Conservation (phyloP, 2,113 vertebrate genomes). For the Anhinga anhinga region DNA sequence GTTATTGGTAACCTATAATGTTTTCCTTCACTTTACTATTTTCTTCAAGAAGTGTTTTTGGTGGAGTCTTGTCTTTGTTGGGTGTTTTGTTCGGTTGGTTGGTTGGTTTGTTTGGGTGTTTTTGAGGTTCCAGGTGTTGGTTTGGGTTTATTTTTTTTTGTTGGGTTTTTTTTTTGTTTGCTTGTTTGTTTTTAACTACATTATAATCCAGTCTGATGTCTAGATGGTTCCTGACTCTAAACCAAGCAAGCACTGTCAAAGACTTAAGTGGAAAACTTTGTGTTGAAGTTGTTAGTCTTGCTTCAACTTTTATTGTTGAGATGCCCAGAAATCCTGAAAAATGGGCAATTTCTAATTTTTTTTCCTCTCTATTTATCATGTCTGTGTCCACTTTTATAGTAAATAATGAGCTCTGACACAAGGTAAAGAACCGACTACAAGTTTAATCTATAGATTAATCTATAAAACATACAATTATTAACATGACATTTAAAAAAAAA, state of each 20-base stretch:
- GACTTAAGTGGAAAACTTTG: background rate
- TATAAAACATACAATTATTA: background rate
- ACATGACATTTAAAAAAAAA: background rate
- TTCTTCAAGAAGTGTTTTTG: background rate
- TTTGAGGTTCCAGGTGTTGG: background rate
- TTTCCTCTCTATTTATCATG: background rate
- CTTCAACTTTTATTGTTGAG: background rate
- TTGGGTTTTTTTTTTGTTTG: background rate
- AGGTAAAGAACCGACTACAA: background rate
- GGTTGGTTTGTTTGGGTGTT: fast-evolving
- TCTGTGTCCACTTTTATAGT: background rate
- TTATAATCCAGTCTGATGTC: background rate
- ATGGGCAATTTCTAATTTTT: background rate
- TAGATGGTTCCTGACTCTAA: background rate
- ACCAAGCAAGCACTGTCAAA: background rate
- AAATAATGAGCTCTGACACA: background rate
- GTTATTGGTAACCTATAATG: background rate
- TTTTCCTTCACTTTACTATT: background rate
- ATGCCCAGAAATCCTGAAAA: background rate
- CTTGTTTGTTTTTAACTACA: background rate
- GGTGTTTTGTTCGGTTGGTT: background rate
- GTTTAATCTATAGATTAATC: background rate
- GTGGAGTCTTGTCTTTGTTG: background rate
- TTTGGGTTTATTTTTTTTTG: background rate
- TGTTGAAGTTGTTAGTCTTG: background rate